A percentile compares a stretch with the other conserved stretches of the same genome.
Conservation (phyloP, 2,113 vertebrate species). For the Entelurus aequoreus region DNA sequence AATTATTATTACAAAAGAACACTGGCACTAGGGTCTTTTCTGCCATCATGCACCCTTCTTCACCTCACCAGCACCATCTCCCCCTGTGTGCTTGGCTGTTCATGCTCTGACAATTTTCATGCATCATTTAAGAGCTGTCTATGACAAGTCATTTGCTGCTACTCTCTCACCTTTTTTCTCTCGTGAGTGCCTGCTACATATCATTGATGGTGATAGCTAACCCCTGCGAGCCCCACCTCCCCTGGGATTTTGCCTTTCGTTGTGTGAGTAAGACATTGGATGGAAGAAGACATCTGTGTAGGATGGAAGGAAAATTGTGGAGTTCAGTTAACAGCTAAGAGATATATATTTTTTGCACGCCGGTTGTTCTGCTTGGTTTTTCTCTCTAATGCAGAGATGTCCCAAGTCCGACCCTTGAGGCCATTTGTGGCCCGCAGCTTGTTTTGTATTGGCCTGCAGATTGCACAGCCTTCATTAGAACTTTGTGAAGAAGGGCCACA, state of each 20-base stretch:
- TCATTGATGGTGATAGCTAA: slow-evolving; percentile 37
- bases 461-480: too few species aligned
- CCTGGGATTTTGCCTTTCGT: slow-evolving; percentile 24
- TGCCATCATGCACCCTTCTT: slow-evolving; percentile 2
- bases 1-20: slow-evolving; percentile 70
- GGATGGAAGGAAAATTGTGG: slow-evolving; percentile 10
- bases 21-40: slow-evolving; percentile 28
- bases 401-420: too few species aligned
- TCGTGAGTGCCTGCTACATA: slow-evolving; percentile 38
- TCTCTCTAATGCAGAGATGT: too few species aligned
- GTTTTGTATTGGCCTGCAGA: too few species aligned
- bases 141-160: slow-evolving; percentile 60
- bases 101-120: slow-evolving; percentile 60
- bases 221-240: slow-evolving; percentile 25
- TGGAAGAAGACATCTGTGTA: not conserved
- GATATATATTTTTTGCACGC: not conserved
- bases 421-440: too few species aligned
- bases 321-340: not conserved
- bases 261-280: slow-evolving; percentile 1
- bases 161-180: slow-evolving; percentile 49
- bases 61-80: slow-evolving; percentile 31
- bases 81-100: slow-evolving; percentile 48
- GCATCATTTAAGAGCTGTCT: slow-evolving; percentile 67
- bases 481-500: too few species aligned
- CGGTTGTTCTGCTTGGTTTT: too few species aligned